phyloP scores from a whole-genome alignment of 1,140 invertebrate genomes.

The Heliothis subflexa region DNA sequence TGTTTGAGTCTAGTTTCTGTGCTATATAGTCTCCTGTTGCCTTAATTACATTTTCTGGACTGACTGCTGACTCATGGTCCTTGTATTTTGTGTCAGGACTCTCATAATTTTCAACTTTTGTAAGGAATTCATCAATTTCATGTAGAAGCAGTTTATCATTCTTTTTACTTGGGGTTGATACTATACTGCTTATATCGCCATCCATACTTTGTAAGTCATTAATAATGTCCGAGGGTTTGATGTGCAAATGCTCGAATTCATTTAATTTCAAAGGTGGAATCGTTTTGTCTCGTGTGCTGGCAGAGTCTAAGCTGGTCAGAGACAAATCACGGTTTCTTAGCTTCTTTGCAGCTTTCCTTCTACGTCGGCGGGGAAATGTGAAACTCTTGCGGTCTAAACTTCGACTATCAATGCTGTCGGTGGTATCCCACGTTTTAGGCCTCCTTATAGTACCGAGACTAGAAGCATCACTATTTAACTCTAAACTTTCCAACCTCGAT shows the following conservation, averaged over 20 bases:
- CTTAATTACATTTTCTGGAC: constrained; percentile 75
- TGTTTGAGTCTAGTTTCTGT: constrained; percentile 69
- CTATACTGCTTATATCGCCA: constrained; percentile 78
- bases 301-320: constrained; percentile 69
- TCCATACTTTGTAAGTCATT: constrained; percentile 81
- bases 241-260: constrained; percentile 33
- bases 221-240: constrained; percentile 49
- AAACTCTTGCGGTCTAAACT: constrained; percentile 73
- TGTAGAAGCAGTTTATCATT: constrained; percentile 81
- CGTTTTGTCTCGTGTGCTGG: constrained; percentile 42
- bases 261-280: constrained; percentile 62
- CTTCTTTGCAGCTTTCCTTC: constrained; percentile 63
- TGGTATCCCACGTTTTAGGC: constrained; percentile 63
- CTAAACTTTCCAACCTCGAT: constrained; percentile 85
- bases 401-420: constrained; percentile 66
- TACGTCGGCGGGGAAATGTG: constrained; percentile 76
- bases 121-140: constrained; percentile 87
- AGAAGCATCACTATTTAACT: constrained; percentile 68
- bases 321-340: constrained; percentile 63
- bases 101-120: constrained; percentile 85
- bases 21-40: constrained; percentile 75
- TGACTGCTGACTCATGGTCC: constrained; percentile 54
- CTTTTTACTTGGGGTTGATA: constrained; percentile 79
- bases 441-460: constrained; percentile 55
- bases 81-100: constrained; percentile 70